These are phyloP conservation scores for Heliconius ethilla DNA, from an alignment of 2,888 invertebrate species.

Conservation along the genomic window DNA sequence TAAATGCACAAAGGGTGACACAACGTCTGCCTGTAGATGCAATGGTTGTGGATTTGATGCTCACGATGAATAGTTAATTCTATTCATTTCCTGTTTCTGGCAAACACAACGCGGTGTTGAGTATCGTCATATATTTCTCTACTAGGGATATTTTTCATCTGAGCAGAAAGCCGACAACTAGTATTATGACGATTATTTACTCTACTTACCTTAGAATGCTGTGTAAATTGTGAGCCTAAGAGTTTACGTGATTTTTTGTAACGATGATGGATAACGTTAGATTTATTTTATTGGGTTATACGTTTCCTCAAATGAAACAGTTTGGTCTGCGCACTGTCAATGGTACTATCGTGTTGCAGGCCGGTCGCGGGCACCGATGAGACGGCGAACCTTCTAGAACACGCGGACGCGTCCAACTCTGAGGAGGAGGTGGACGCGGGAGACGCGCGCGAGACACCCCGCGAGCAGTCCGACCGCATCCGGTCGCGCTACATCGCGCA, in stretches of 20 bases:
- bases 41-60: not conserved
- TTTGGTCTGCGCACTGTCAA: too few relatives aligned
- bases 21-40: too few relatives aligned
- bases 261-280: not conserved
- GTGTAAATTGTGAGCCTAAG: too few relatives aligned
- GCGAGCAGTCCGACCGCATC: conserved; percentile 72
- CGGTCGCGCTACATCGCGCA: conserved; percentile 76
- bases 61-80: not conserved
- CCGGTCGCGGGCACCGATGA: conserved; percentile 55
- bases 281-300: not conserved
- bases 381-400: conserved; percentile 68
- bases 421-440: conserved; percentile 67
- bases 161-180: not conserved
- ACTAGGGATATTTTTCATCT: not conserved
- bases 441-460: conserved; percentile 56
- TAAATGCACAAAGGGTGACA: not conserved
- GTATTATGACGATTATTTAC: not conserved
- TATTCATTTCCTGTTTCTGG: too few relatives aligned
- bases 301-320: too few relatives aligned
- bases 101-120: too few relatives aligned
- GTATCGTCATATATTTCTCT: too few relatives aligned
- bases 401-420: conserved; percentile 62
- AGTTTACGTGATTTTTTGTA: too few relatives aligned
- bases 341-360: not conserved
- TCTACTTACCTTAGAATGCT: not conserved